Percentiles rank a stretch among this genome's conserved stretches.
phyloP scores from a whole-genome alignment of 1,140 invertebrate species.

The Ips nitidus region DNA sequence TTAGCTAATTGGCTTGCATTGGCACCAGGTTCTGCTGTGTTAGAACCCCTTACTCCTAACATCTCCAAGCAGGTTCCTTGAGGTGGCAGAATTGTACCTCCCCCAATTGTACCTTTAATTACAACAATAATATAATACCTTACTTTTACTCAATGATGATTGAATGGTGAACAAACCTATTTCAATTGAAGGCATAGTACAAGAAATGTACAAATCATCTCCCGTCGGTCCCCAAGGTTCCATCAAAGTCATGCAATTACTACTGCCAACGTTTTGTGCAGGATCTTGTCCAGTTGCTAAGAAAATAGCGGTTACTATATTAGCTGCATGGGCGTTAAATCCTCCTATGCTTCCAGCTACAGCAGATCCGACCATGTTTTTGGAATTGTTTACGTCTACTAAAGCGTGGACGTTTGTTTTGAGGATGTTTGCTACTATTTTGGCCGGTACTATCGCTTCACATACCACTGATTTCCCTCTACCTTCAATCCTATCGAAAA shows the following conservation, averaged over 20 bases:
- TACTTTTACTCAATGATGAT: too few relatives aligned
- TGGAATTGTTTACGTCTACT: constrained; percentile 88
- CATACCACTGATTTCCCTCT: constrained; percentile 96
- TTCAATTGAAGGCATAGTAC: constrained; percentile 98
- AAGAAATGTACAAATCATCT: constrained; percentile 90
- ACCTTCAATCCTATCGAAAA: constrained; percentile 78
- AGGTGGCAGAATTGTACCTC: constrained; percentile 92
- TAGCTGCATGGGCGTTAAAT: constrained; percentile 98
- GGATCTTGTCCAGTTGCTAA: constrained; percentile 99
- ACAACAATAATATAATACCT: not conserved
- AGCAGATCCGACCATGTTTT: constrained; percentile 94
- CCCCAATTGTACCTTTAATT: constrained; percentile 84
- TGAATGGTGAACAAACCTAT: constrained; percentile 53
- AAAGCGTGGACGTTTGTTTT: constrained; percentile 86
- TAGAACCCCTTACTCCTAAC: constrained; percentile 82
- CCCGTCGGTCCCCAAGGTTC: constrained; percentile 77
- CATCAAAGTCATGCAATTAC: constrained; percentile 96
- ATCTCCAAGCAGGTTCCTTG: constrained; percentile 92
- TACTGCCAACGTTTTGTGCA: constrained; percentile 95
- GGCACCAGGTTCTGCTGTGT: constrained; percentile 68
- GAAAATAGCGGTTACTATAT: constrained; percentile 97
- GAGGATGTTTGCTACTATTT: constrained; percentile 73
- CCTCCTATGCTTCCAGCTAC: constrained; percentile 93
- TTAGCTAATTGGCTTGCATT: constrained; percentile 89
- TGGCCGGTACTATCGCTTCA: constrained; percentile 82